Percentiles rank a stretch among this genome's conserved stretches.
Conservation (phyloP, 1,140 invertebrate species). For the Neodiprion virginianus region DNA sequence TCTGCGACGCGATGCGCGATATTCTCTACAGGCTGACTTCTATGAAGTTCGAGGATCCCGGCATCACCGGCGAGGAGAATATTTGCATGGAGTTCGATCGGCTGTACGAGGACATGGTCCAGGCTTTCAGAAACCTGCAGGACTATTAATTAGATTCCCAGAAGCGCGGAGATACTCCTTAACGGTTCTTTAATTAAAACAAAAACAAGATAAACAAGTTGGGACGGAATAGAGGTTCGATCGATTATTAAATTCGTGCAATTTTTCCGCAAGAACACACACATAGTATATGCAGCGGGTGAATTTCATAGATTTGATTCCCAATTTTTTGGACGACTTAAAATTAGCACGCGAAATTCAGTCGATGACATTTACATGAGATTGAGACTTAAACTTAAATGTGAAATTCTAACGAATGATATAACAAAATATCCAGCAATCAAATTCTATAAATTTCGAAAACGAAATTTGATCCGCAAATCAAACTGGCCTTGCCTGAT, state of each 20-base stretch:
- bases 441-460: no score
- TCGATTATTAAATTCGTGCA: no score
- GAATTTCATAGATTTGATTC: no score
- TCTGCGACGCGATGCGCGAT: constrained; percentile 73
- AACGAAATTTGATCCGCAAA: no score
- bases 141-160: constrained; percentile 59
- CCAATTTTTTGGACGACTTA: no score
- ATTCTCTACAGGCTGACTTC: constrained; percentile 76
- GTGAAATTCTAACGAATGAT: no score
- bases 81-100: constrained; percentile 76
- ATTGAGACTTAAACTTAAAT: no score
- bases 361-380: no score
- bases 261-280: no score
- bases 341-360: no score
- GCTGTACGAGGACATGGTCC: constrained; percentile 71
- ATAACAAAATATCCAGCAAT: no score
- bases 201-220: constrained; percentile 4
- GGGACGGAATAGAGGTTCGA: neutral
- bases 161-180: neutral
- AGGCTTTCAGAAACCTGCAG: constrained; percentile 76
- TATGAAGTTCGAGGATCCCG: constrained; percentile 86
- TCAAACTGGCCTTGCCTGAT: constrained; percentile 16
- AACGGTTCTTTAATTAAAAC: neutral
- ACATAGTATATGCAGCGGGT: no score
- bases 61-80: constrained; percentile 76